Evolutionary conservation across 1,140 invertebrate genomes (phyloP), one percentile per base, ranked within the genome.

Genomic region (Hirudo medicinalis): DNA sequence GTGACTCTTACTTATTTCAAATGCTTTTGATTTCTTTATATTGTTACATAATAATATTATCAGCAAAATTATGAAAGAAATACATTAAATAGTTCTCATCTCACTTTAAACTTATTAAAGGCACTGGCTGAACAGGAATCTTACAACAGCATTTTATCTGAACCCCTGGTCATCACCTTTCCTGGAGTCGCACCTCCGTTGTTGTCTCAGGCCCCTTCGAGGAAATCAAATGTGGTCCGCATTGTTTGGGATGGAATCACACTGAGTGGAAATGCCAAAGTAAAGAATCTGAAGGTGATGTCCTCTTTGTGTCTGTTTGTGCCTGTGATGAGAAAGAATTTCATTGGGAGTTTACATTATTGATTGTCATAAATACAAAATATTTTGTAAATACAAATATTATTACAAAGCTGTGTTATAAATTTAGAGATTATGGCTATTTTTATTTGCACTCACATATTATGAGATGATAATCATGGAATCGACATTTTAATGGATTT

Each of bases 251-350:
- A 80, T 11, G 75, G 76, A 27, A 80, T 80, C 13, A 76, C 78
- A 70, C 74, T 78, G 36, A 80, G 80, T 6, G 81, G 80, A 25
- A 79, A 79, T 5, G 78, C 80, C 72, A 82, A 80, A 72, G 75
- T 82, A 70, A 82, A 81, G 75, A 79, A 82, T 70, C 82, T 76
- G 73, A 80, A 78, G 76, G 81, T 82, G 29, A 25, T 20, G 22
- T 9, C 13, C 63, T 71, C 36, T 67, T 13, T 69, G 13, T 55
- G 70, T n/a, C n/a, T 36, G 19, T n/a, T 19, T 32, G 25, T 11
- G 11, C 55, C 5, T 4, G 11, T 68, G 17, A 29, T 68, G 8
- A 22, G 17, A 36, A 29, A 36, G 2, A 68, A n/a, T 36, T 67
- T 29, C n/a, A n/a, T 17, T 29, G 0, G 3, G 9, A 29, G 17